Evolutionary conservation across 30 jellyfish, hydroid and myxozoan species (phyloP).

Genomic region (Catostylus mosaicus): DNA sequence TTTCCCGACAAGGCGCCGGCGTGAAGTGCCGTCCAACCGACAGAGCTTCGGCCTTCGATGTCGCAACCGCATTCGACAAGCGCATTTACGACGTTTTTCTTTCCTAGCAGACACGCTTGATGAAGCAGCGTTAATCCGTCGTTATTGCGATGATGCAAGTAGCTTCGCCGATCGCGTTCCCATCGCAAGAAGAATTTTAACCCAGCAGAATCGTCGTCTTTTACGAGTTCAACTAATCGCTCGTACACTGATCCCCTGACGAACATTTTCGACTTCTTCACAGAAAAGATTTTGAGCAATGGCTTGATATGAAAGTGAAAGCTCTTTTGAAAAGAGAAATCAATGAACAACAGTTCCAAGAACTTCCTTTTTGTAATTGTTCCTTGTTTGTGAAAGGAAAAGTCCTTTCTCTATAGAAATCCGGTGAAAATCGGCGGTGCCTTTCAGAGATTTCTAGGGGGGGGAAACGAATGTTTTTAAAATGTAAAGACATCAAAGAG

Average conservation of each 20-base stretch:
- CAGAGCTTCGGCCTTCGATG: constrained; percentile 69
- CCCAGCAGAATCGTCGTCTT: constrained; percentile 62
- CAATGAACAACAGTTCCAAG: not conserved
- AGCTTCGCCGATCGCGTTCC: constrained; percentile 51
- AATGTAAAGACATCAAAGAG: no score
- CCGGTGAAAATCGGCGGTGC: not conserved
- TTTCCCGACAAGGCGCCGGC: constrained; percentile 81
- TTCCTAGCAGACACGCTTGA: constrained; percentile 77
- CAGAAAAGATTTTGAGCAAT: not conserved
- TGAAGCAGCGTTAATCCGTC: constrained; percentile 83
- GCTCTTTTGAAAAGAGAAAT: not conserved
- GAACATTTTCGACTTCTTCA: constrained; percentile 15
- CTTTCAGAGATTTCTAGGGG: no score
- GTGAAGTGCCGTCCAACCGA: constrained; percentile 89
- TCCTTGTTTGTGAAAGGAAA: not conserved
- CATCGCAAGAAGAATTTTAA: constrained; percentile 55
- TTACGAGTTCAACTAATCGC: constrained; percentile 34
- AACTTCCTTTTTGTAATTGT: not conserved
- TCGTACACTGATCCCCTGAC: constrained; percentile 39
- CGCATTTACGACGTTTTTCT: constrained; percentile 34
- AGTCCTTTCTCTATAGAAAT: not conserved
- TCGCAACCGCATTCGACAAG: constrained; percentile 76
- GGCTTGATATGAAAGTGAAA: not conserved
- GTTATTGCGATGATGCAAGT: constrained; percentile 45
- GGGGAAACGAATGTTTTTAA: no score